phyloP scores from a whole-genome alignment of 1,140 invertebrate genomes.

The Nasonia longicornis region DNA sequence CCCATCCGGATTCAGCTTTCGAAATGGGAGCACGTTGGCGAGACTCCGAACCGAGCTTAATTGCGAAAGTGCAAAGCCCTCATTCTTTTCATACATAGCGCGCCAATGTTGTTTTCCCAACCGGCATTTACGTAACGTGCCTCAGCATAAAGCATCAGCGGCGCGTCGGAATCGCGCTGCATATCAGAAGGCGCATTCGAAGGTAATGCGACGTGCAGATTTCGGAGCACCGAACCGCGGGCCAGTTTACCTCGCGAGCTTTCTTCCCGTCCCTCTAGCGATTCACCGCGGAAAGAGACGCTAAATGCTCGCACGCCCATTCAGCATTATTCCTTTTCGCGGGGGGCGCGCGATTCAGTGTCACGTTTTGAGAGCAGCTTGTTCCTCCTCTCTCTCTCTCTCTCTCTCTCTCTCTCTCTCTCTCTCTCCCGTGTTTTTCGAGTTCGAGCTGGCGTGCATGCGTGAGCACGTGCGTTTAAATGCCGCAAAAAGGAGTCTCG shows the following conservation, averaged over 20 bases:
- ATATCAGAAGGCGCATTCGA: conserved; percentile 53
- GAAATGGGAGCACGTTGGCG: not conserved
- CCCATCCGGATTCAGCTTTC: too few species aligned
- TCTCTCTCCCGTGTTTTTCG: not conserved
- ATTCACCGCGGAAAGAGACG: not conserved
- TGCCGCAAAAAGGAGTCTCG: not conserved
- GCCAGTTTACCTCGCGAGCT: conserved; percentile 3
- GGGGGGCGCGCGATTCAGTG: not conserved
- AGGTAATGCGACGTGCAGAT: conserved; percentile 58
- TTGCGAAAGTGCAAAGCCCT: not conserved
- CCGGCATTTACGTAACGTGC: not conserved
- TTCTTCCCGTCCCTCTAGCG: conserved; percentile 15
- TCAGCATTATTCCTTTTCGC: conserved; percentile 52
- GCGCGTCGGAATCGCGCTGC: not conserved
- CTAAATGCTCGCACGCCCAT: conserved; percentile 40
- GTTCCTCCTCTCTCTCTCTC: not conserved
- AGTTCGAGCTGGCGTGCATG: not conserved
- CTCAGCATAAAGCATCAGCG: not conserved
- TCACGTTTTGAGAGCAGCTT: conserved; percentile 5
- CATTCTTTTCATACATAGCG: not conserved
- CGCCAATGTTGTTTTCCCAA: not conserved
- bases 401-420: not conserved
- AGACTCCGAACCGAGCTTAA: not conserved
- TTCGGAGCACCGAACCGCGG: conserved; percentile 4
- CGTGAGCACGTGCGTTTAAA: conserved; percentile 2